Base-by-base conservation (phyloP, 1,140 invertebrate species). In the Triops longicaudatus region DNA sequence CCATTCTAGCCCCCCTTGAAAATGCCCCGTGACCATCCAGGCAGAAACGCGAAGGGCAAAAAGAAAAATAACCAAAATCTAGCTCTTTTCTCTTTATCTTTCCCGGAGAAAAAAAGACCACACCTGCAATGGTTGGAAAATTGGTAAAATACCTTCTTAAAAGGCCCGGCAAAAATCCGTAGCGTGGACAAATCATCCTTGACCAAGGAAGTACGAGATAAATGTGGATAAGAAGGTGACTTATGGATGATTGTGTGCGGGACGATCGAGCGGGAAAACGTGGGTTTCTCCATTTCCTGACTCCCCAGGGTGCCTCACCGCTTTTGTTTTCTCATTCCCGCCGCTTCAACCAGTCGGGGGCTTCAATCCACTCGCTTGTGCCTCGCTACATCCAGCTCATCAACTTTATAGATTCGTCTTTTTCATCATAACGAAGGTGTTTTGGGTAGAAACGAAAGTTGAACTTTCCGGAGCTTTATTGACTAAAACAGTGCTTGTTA, bases 261-360 rank as follows among this genome's bases (percentile, higher is more conserved):
- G 50, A 10, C 22, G 50, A 63, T 63, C 50, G 17, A 63, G 50
- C 17, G 50, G 50, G 22, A 63, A 17, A 63, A 22, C 50, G 50
- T 22, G 22, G 50, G 50, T 63, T 63, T 63, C 50, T 63, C 50
- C 50, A 63, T 63, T 63, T 63, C 50, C 50, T 63, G 50, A 17
- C 50, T 63, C 50, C 50, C 50, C 50, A 63, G 50, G 50, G 50
- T 63, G 50, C 50, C 50, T 63, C 50, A 14, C 50, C 50, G 50
- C 50, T 63, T 63, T 63, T 63, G 50, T 63, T 63, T 63, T 63
- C 50, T 63, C 50, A 63, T 63, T 63, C 50, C 50, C 50, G 50
- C 50, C 50, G 50, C 50, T 63, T n/a, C 50, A 63, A 37, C 22
- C 50, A 3, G 50, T 63, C 3, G 50, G 50, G 50, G 50, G 50